A percentile compares a stretch with the other conserved stretches of the same genome.
phyloP scores from a whole-genome alignment of 2,113 vertebrate species.

The Micronycteris hirsuta region DNA sequence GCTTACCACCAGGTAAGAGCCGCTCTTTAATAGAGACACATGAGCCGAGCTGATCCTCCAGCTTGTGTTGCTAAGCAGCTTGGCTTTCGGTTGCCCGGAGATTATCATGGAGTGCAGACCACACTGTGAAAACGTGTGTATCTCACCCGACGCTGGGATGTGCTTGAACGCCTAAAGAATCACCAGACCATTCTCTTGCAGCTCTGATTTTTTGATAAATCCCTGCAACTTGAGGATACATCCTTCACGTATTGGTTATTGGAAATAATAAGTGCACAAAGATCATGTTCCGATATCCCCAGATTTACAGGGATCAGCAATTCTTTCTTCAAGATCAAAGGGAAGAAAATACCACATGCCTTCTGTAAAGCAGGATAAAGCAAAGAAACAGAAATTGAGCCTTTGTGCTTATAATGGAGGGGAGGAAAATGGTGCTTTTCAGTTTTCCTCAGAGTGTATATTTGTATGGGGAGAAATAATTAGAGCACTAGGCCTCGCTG shows the following conservation, averaged over 20 bases:
- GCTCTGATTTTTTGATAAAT: neutral
- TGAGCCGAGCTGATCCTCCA: neutral
- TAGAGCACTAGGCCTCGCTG: neutral
- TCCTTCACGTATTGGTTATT: neutral
- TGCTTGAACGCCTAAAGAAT: neutral
- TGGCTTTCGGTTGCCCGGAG: slow-evolving; percentile 70
- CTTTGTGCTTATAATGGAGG: neutral
- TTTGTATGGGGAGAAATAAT: neutral
- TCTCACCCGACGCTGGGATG: neutral
- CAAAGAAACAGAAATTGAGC: slow-evolving; percentile 12
- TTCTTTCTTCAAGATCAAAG: neutral
- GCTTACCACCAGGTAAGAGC: neutral
- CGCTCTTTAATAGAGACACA: slow-evolving; percentile 40
- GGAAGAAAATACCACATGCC: neutral
- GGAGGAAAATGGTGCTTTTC: neutral
- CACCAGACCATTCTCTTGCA: neutral
- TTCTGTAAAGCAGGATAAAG: slow-evolving; percentile 12
- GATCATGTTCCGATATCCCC: neutral
- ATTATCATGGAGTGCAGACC: slow-evolving; percentile 62
- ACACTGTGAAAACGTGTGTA: neutral
- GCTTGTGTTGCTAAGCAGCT: slow-evolving; percentile 72
- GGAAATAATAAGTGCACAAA: neutral
- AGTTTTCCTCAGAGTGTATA: neutral
- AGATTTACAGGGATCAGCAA: neutral
- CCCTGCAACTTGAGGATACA: neutral